Evolutionary conservation across 2,797 vertebrate species (phyloP).

Genomic region (Enteromius treurensis): DNA sequence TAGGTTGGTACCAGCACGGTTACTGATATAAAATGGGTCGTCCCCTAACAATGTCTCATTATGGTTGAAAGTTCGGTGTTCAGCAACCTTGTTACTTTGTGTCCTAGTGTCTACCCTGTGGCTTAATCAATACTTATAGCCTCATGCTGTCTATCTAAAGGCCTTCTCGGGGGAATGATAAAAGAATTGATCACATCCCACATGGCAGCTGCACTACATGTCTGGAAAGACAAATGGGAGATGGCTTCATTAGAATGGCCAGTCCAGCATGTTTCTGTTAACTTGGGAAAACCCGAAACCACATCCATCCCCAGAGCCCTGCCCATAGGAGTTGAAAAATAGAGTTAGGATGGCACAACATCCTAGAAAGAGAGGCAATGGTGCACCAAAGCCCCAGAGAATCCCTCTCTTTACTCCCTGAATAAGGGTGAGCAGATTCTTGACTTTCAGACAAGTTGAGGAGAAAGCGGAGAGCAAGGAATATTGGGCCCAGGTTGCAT

Average conservation of each 20-base stretch:
- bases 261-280: constrained; percentile 27
- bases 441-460: constrained; percentile 34
- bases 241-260: constrained; percentile 43
- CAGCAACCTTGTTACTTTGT: constrained; percentile 48
- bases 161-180: constrained; percentile 46
- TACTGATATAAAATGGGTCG: constrained; percentile 38
- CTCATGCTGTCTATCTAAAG: constrained; percentile 49
- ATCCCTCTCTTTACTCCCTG: not conserved
- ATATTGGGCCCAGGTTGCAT: not conserved
- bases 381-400: constrained; percentile 30
- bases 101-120: constrained; percentile 39
- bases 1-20: constrained; percentile 12
- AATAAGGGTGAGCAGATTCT: constrained; percentile 11
- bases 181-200: constrained; percentile 54
- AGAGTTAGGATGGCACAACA: not conserved
- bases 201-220: constrained; percentile 20
- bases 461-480: not conserved
- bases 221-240: constrained; percentile 49
- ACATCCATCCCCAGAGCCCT: constrained; percentile 20
- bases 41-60: constrained; percentile 41
- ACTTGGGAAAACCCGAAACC: constrained; percentile 34
- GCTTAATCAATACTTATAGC: constrained; percentile 58
- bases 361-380: constrained; percentile 4
- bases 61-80: constrained; percentile 29
- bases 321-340: constrained; percentile 16